Percentiles rank a stretch among this genome's conserved stretches.
phyloP scores from a whole-genome alignment of 2,797 vertebrate genomes.

The Varecia variegata region DNA sequence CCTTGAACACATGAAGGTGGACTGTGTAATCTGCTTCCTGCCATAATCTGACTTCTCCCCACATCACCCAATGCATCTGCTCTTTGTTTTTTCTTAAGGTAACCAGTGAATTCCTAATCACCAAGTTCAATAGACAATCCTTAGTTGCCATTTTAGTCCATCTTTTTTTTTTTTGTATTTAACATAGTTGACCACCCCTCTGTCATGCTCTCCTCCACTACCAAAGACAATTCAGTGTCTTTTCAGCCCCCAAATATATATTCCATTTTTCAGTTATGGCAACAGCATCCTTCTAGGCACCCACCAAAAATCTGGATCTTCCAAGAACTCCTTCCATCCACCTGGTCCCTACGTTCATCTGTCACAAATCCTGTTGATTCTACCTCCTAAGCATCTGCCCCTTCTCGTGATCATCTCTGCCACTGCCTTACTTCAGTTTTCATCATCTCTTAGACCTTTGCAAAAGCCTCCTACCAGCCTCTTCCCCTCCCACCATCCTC shows the following conservation, averaged over 20 bases:
- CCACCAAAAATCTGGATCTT: background rate
- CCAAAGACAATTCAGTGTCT: background rate
- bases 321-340: background rate
- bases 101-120: background rate
- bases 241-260: background rate
- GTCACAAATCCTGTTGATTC: background rate
- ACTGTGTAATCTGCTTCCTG: background rate
- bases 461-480: background rate
- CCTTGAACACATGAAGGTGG: background rate
- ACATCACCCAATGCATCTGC: background rate
- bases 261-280: background rate
- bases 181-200: background rate
- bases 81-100: background rate
- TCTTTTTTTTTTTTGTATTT: background rate
- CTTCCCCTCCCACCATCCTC: background rate
- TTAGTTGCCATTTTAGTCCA: background rate
- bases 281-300: background rate
- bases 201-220: background rate
- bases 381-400: background rate
- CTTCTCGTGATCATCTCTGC: background rate
- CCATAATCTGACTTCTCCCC: background rate
- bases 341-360: background rate
- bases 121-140: background rate
- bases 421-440: background rate
- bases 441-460: background rate